Conservation (phyloP, 2,113 vertebrate genomes). For the Nestor notabilis region DNA sequence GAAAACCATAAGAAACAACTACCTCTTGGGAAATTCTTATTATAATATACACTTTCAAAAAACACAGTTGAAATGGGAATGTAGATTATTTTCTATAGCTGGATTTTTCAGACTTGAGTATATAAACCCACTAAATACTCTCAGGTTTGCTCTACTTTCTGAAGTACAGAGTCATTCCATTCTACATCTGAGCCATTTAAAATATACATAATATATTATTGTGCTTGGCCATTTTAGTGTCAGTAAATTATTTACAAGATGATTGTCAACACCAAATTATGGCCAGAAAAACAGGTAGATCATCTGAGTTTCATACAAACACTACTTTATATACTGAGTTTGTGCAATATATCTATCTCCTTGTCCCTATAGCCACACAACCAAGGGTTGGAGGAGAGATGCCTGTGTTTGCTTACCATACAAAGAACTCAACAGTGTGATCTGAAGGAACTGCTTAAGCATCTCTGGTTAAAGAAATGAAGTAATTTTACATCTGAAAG, state of each 20-base stretch:
- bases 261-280: not conserved
- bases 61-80: not conserved
- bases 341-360: not conserved
- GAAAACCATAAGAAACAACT: not conserved
- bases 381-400: not conserved
- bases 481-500: not conserved
- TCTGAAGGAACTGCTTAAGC: not conserved
- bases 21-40: not conserved
- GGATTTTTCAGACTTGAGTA: not conserved
- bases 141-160: not conserved
- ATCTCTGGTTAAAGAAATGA: not conserved
- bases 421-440: not conserved
- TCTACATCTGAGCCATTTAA: not conserved
- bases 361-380: not conserved
- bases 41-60: not conserved
- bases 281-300: not conserved
- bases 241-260: not conserved
- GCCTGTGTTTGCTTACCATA: not conserved
- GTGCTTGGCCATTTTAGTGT: not conserved
- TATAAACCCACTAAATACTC: not conserved
- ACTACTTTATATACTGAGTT: not conserved
- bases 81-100: not conserved
- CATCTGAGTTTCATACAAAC: not conserved
- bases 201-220: not conserved
- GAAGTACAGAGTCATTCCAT: not conserved